Evolutionary conservation across 1,140 invertebrate species (phyloP), one percentile per base, ranked within the genome.

Genomic region (Samia ricini): DNA sequence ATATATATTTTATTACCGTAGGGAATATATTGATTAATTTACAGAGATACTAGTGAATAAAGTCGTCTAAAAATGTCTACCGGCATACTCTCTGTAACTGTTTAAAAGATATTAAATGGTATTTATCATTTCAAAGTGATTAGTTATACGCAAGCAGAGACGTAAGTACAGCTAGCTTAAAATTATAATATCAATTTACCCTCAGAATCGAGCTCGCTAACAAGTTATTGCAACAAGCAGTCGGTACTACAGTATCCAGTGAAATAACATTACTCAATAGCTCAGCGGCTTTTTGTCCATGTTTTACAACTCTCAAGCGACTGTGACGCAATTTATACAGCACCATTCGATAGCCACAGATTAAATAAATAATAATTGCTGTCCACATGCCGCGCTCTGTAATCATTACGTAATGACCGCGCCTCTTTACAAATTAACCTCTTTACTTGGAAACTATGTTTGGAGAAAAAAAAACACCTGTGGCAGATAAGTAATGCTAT

Each of bases 221-320:
- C 52, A 24, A 55, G 52, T 55, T 55, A 55, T 55, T 55, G 52
- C 52, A 55, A 24, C 52, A 55, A 24, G 52, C 23, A n/a, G 52
- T 24, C 10, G 7, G 33, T 55, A 55, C 52, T 42, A n/a, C n/a
- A 42, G 33, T 42, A 42, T 42, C 12, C 33, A 42, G 33, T 42
- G 52, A 24, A 22, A 55, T 55, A 55, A 21, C 50, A 19, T 55
- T 55, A 55, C 52, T 24, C 52, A 55, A 55, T 55, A 55, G 4
- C 20, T 24, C 52, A 10, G 20, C 24, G 52, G 20, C 52, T 55
- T 55, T 51, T n/a, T 55, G 52, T 55, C 52, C 52, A 55, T 55
- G 52, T 55, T 55, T 55, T 23, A 24, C 52, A 24, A 42, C 33
- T 42, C 33, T 42, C 33, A 1, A 18, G 52, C 52, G 24, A 55